phyloP scores from a whole-genome alignment of 2,797 vertebrate species.

The Argyrosomus regius region DNA sequence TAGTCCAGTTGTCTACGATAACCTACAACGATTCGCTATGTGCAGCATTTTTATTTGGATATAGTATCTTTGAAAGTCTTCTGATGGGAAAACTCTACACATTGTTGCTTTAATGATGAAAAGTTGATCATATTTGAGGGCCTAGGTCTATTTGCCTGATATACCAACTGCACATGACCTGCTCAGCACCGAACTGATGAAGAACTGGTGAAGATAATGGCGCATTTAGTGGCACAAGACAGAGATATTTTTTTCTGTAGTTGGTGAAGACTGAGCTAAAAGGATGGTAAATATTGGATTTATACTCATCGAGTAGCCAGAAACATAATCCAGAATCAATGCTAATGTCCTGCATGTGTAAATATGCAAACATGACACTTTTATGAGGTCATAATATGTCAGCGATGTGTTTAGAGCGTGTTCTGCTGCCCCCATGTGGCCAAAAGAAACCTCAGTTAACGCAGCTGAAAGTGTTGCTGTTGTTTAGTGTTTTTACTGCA shows the following conservation, averaged over 20 bases:
- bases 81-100: not conserved
- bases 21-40: not conserved
- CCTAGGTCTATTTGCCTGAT: not conserved
- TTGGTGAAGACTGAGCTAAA: not conserved
- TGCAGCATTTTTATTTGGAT: not conserved
- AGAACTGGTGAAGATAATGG: not conserved
- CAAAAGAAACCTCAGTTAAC: not conserved
- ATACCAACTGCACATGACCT: not conserved
- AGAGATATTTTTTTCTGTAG: too few relatives aligned
- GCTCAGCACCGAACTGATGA: too few relatives aligned
- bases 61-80: not conserved
- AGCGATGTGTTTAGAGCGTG: not conserved
- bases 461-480: not conserved
- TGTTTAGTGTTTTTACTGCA: not conserved
- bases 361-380: not conserved
- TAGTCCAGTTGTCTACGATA: too few relatives aligned
- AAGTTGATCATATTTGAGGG: too few relatives aligned
- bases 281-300: not conserved
- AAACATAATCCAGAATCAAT: not conserved
- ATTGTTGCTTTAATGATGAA: too few relatives aligned
- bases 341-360: not conserved
- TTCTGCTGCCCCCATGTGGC: not conserved
- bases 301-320: not conserved
- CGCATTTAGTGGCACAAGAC: not conserved
- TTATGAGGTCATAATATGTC: not conserved